Evolutionary conservation across 2,888 invertebrate species (phyloP).

Genomic region (Eupithecia abbreviata): DNA sequence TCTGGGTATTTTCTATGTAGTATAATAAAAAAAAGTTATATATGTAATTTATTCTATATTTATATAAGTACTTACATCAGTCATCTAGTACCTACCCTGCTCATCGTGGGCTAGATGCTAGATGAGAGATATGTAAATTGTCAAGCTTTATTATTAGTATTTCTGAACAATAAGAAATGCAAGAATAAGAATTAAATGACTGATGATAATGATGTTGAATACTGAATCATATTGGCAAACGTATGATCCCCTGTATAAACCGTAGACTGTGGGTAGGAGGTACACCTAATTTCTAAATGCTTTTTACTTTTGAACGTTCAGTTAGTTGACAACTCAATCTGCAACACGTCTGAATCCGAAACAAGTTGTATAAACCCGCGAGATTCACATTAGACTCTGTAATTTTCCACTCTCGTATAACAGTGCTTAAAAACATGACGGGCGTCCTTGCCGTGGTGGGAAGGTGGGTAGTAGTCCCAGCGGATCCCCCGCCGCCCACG

Average conservation of each 20-base stretch:
- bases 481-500: slow-evolving; percentile 78
- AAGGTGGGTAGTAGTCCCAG: slow-evolving; percentile 70
- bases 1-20: no score
- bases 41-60: no score
- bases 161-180: neutral
- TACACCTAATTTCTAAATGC: neutral
- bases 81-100: no score
- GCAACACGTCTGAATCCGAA: slow-evolving; percentile 6
- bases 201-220: neutral
- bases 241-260: neutral
- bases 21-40: no score
- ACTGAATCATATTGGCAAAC: neutral
- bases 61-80: no score
- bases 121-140: no score
- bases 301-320: neutral
- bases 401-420: slow-evolving; percentile 55
- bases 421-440: slow-evolving; percentile 77
- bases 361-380: slow-evolving; percentile 11
- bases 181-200: neutral
- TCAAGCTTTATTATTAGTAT: neutral
- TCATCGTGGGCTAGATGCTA: no score
- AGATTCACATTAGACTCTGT: slow-evolving; percentile 37
- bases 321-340: neutral
- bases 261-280: neutral
- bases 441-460: slow-evolving; percentile 55